Percentiles rank a stretch among this genome's conserved stretches.
phyloP scores from a whole-genome alignment of 2,888 invertebrate species.

The Rutpela maculata region DNA sequence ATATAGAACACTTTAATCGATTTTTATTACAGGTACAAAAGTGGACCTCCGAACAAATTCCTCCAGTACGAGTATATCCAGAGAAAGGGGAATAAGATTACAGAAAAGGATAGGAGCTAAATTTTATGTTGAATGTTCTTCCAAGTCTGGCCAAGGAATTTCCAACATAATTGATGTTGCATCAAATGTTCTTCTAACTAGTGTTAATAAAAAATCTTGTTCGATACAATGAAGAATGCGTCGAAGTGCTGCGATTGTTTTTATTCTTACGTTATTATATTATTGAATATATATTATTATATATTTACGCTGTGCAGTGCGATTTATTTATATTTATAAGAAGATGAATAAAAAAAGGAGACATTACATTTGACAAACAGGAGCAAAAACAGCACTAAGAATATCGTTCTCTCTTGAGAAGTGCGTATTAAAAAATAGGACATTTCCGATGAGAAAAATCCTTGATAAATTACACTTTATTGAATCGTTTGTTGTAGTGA shows the following conservation, averaged over 20 bases:
- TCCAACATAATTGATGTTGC: slow-evolving; percentile 53
- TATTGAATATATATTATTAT: no score
- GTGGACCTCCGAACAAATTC: slow-evolving; percentile 49
- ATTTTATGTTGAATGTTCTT: slow-evolving; percentile 59
- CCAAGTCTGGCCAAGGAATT: slow-evolving; percentile 55
- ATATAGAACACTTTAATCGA: slow-evolving; percentile 19
- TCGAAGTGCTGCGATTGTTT: neutral
- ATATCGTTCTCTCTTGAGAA: no score
- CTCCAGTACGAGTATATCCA: slow-evolving; percentile 39
- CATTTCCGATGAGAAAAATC: no score
- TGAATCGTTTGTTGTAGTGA: no score
- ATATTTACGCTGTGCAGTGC: no score
- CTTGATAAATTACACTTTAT: no score
- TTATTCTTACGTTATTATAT: neutral
- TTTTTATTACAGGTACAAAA: slow-evolving; percentile 57
- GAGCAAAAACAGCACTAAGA: no score
- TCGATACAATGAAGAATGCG: slow-evolving; percentile 36
- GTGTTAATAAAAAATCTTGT: slow-evolving; percentile 40
- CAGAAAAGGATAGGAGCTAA: slow-evolving; percentile 58
- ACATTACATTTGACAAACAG: no score
- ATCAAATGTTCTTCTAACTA: slow-evolving; percentile 8
- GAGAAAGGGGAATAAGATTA: slow-evolving; percentile 46
- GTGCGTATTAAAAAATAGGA: no score
- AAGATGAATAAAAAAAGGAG: no score
- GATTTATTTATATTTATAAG: no score